Percentiles rank a stretch among this genome's conserved stretches.
These are phyloP conservation scores for Nectonema munidae DNA, from an alignment of 2,888 invertebrate genomes.

Conservation along the genomic window DNA sequence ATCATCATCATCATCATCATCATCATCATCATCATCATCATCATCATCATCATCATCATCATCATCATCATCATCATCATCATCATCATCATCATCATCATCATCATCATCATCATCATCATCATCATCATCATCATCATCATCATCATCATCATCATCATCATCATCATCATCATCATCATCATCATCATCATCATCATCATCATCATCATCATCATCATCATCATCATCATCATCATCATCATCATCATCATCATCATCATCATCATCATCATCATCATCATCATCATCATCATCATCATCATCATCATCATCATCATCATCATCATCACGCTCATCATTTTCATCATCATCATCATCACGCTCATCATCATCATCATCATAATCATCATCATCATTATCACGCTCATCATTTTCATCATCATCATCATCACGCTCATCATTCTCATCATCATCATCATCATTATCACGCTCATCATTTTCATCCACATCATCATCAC, in stretches of 20 bases:
- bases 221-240: conserved; percentile 15
- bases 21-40: conserved; percentile 16
- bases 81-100: conserved; percentile 15
- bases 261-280: conserved; percentile 14
- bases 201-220: conserved; percentile 16
- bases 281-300: conserved; percentile 14
- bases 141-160: conserved; percentile 15
- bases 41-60: conserved; percentile 15
- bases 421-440: too few species aligned
- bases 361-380: conserved; percentile 15
- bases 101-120: conserved; percentile 16
- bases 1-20: conserved; percentile 16
- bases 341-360: too few species aligned
- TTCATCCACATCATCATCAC: too few species aligned
- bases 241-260: conserved; percentile 15
- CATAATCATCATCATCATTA: too few species aligned
- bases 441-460: conserved; percentile 15
- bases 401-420: conserved; percentile 15
- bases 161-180: conserved; percentile 15
- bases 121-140: conserved; percentile 16
- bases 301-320: conserved; percentile 15
- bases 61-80: conserved; percentile 15
- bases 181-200: conserved; percentile 16
- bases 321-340: too few species aligned
- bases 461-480: too few species aligned